These are phyloP conservation scores for Meles meles DNA, from an alignment of 2,113 vertebrate species.

Conservation along the genomic window DNA sequence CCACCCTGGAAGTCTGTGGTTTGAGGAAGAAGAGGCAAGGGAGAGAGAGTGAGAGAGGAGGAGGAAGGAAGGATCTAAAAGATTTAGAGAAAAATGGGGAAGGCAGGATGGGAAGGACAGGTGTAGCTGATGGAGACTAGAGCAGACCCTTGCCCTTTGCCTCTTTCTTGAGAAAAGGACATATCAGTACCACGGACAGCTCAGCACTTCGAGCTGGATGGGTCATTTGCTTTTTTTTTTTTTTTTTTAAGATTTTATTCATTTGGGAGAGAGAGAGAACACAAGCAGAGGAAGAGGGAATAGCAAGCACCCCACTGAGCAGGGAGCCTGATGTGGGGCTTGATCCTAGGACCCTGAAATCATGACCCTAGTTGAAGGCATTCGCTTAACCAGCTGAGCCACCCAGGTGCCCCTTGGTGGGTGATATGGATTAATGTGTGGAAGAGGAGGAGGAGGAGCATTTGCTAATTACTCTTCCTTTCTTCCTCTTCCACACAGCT, in stretches of 20 bases:
- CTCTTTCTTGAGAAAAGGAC: not conserved
- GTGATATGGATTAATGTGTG: not conserved
- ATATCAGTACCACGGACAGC: slow-evolving; percentile 41
- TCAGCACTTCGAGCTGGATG: not conserved
- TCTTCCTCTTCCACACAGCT: not conserved
- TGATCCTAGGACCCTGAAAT: not conserved
- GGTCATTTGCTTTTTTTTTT: not conserved
- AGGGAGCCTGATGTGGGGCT: not conserved
- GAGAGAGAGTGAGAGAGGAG: not conserved
- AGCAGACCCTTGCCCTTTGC: not conserved
- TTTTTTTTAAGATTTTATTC: not conserved
- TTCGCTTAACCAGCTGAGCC: not conserved
- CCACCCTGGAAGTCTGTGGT: not conserved
- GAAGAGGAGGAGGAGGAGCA: not conserved
- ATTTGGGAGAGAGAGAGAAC: not conserved
- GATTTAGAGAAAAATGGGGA: not conserved
- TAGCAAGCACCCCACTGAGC: not conserved
- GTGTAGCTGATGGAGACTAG: not conserved
- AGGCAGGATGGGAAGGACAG: not conserved
- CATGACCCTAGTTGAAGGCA: not conserved
- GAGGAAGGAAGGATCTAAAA: not conserved
- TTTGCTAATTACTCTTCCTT: not conserved
- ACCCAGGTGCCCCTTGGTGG: not conserved
- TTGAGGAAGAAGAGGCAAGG: not conserved
- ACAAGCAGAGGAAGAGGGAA: not conserved